Evolutionary conservation across 2,888 invertebrate species (phyloP).

Genomic region (Stenolophus ochropezus): DNA sequence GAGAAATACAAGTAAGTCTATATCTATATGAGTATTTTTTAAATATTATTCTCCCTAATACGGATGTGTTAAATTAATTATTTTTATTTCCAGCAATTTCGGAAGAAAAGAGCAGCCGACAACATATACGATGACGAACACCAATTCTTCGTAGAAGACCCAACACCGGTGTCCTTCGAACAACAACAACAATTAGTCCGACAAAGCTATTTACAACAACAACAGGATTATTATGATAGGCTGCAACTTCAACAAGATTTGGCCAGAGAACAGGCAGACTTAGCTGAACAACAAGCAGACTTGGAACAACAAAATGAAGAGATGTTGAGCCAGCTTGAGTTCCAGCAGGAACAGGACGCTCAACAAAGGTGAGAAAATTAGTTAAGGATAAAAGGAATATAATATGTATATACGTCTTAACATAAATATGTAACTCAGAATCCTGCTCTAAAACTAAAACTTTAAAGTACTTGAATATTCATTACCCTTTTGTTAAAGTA

Average conservation of each 20-base stretch:
- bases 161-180: background rate
- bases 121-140: background rate
- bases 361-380: conserved; percentile 8
- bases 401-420: no score
- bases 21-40: no score
- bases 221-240: background rate
- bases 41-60: no score
- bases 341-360: conserved; percentile 25
- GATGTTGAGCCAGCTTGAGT: conserved; percentile 24
- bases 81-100: background rate
- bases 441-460: no score
- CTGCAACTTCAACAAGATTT: background rate
- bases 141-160: background rate
- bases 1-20: background rate
- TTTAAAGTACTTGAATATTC: no score
- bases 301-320: conserved; percentile 41
- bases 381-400: background rate
- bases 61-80: background rate
- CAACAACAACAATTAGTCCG: conserved; percentile 3
- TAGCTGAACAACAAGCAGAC: background rate
- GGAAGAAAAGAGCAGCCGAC: conserved; percentile 23
- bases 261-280: background rate
- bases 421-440: no score
- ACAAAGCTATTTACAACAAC: conserved; percentile 9
- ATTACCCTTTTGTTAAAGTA: no score